These are phyloP conservation scores for Neoarius graeffei DNA, from an alignment of 2,113 vertebrate species.

Conservation along the genomic window DNA sequence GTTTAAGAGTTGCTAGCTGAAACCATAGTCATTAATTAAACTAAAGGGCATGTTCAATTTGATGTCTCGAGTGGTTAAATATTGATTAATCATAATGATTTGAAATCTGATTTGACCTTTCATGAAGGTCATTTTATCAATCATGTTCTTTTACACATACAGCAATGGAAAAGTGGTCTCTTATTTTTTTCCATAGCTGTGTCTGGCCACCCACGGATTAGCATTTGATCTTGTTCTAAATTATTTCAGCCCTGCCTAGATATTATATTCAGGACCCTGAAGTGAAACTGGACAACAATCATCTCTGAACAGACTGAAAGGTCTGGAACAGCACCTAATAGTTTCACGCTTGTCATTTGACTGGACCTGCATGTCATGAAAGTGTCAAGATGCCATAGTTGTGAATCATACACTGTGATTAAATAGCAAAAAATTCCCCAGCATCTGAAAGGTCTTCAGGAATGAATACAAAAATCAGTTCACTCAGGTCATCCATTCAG, in stretches of 20 bases:
- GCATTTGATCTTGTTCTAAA: not conserved
- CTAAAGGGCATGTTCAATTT: not conserved
- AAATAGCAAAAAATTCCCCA: not conserved
- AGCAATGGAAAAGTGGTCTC: too few species aligned
- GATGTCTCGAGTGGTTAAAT: not conserved
- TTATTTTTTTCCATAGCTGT: not conserved
- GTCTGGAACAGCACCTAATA: not conserved
- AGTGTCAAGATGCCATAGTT: not conserved
- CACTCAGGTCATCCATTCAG: not conserved
- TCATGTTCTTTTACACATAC: not conserved
- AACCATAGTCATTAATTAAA: not conserved
- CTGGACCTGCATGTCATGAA: not conserved
- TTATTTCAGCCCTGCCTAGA: not conserved
- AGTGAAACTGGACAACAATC: not conserved
- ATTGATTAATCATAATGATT: not conserved
- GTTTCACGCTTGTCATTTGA: too few species aligned
- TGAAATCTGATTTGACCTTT: not conserved
- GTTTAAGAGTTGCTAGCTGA: not conserved
- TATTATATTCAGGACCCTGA: not conserved
- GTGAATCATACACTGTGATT: not conserved
- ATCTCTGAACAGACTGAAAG: not conserved
- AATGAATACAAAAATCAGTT: not conserved
- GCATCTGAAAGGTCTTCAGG: not conserved
- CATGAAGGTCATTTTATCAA: not conserved
- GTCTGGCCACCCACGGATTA: not conserved